Conservation (phyloP, 2,113 vertebrate genomes). For the Dicrurus megarhynchus region DNA sequence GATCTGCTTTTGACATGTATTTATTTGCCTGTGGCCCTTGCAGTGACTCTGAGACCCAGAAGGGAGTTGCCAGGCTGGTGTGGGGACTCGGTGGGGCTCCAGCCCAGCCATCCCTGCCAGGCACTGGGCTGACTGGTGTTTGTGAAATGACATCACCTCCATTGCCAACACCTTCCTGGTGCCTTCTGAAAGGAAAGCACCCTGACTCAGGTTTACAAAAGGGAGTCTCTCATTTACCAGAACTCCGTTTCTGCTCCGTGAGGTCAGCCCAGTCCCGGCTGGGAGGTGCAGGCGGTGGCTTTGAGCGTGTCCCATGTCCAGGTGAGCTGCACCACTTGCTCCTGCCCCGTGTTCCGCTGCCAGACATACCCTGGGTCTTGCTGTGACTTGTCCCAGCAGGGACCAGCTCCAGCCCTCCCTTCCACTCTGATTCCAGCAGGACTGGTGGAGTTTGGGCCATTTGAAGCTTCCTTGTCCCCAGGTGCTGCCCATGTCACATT, state of each 20-base stretch:
- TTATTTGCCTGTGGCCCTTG: background rate
- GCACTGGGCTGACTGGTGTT: background rate
- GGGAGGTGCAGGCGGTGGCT: background rate
- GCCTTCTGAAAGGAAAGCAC: background rate
- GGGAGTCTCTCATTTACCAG: background rate
- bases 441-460: background rate
- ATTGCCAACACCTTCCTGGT: background rate
- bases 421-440: background rate
- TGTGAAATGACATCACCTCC: background rate
- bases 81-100: fast-evolving
- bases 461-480: background rate
- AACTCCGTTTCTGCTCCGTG: background rate
- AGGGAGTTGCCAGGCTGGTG: background rate
- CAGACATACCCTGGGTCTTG: fast-evolving
- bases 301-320: background rate
- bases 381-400: background rate
- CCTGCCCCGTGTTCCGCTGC: background rate
- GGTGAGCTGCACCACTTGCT: background rate
- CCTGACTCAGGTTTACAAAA: background rate
- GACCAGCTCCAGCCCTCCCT: background rate
- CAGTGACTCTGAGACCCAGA: background rate
- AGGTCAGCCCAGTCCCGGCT: background rate
- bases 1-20: background rate
- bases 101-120: background rate
- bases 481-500: background rate